Percentiles rank a stretch among this genome's conserved stretches.
These are phyloP conservation scores for Blennius ocellaris DNA, from an alignment of 2,113 vertebrate genomes.

Conservation along the genomic window DNA sequence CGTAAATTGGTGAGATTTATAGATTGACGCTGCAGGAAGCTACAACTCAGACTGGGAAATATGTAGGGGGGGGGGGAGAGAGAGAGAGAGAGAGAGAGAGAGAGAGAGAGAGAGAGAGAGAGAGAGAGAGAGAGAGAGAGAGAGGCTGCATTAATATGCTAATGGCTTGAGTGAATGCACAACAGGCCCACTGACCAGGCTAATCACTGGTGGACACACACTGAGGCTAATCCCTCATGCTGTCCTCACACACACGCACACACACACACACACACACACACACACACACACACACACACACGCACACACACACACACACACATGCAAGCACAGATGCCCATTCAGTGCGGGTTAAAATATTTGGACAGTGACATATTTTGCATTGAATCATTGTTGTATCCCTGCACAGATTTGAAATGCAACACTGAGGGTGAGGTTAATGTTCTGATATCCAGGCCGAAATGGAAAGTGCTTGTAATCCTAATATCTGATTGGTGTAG, in stretches of 20 bases:
- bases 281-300: too few relatives aligned
- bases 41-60: slow-evolving; percentile 65
- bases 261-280: too few relatives aligned
- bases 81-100: slow-evolving; percentile 47
- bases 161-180: slow-evolving; percentile 82
- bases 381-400: slow-evolving; percentile 15
- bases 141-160: slow-evolving; percentile 85
- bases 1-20: slow-evolving; percentile 73
- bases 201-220: slow-evolving; percentile 86
- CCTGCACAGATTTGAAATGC: slow-evolving; percentile 23
- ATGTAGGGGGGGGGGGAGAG: slow-evolving; percentile 63
- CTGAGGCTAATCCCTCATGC: slow-evolving; percentile 79
- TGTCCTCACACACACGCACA: slow-evolving; percentile 53
- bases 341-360: slow-evolving; percentile 41
- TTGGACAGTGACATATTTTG: slow-evolving; percentile 33
- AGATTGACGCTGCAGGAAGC: slow-evolving; percentile 74
- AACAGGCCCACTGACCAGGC: slow-evolving; percentile 86
- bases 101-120: slow-evolving; percentile 49
- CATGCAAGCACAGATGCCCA: slow-evolving; percentile 15
- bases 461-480: neutral
- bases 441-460: neutral
- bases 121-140: slow-evolving; percentile 76
- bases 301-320: neutral
- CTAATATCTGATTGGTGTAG: too few relatives aligned
- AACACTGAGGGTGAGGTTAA: neutral